These are phyloP conservation scores for Psammodynastes pulverulentus DNA, from an alignment of 2,113 vertebrate genomes.

Conservation along the genomic window DNA sequence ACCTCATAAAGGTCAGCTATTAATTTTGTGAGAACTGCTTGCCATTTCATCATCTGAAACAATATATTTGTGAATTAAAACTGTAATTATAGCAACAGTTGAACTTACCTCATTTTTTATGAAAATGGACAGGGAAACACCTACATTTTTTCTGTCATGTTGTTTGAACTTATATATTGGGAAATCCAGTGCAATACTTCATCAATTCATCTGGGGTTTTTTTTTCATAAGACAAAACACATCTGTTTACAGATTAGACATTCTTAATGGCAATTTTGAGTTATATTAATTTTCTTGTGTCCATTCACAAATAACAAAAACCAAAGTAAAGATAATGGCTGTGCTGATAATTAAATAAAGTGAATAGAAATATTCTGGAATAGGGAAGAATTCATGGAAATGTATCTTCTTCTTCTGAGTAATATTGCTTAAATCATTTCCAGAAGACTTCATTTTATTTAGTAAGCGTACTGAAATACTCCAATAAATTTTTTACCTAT, in stretches of 20 bases:
- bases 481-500: slow-evolving; percentile 1
- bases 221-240: slow-evolving; percentile 14
- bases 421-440: slow-evolving; percentile 7
- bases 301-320: slow-evolving; percentile 2
- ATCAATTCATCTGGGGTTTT: not conserved
- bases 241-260: slow-evolving; percentile 13
- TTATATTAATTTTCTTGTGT: slow-evolving; percentile 28
- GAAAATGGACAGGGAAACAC: not conserved
- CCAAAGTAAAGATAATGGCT: slow-evolving; percentile 43
- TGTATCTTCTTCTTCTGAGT: slow-evolving; percentile 34
- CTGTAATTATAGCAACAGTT: slow-evolving; percentile 3
- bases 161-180: not conserved
- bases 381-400: slow-evolving; percentile 36
- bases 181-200: not conserved
- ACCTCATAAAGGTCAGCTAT: slow-evolving; percentile 3
- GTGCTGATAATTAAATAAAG: slow-evolving; percentile 24
- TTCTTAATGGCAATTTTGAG: slow-evolving; percentile 13
- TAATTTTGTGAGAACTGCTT: slow-evolving; percentile 1
- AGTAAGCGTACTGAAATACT: not conserved
- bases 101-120: not conserved
- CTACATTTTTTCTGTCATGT: not conserved
- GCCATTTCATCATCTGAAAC: slow-evolving; percentile 6
- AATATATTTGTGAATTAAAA: not conserved
- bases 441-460: slow-evolving; percentile 1
- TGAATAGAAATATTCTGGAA: slow-evolving; percentile 35